Percentiles rank a stretch among this genome's conserved stretches.
phyloP scores from a whole-genome alignment of 30 jellyfish, hydroid and myxozoan genomes.

The Rhopilema esculentum region DNA sequence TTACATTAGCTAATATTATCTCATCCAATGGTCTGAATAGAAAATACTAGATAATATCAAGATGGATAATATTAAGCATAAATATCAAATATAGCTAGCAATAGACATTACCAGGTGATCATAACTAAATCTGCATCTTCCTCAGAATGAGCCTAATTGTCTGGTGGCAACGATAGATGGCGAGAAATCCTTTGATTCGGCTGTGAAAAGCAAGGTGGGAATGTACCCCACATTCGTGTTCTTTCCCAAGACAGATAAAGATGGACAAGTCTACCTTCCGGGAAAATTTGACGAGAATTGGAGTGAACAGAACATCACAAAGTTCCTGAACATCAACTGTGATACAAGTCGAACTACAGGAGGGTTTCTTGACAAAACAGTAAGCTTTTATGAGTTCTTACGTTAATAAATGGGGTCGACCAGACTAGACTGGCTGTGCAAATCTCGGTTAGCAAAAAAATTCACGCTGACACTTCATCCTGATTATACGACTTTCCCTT shows the following conservation, averaged over 20 bases:
- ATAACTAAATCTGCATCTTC: no score
- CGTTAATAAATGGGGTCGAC: no score
- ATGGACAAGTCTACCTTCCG: constrained; percentile 85
- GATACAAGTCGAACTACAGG: constrained; percentile 64
- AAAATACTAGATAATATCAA: no score
- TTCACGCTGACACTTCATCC: not conserved
- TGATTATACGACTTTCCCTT: no score
- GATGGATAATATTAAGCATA: not conserved
- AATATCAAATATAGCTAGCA: not conserved
- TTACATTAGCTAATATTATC: no score
- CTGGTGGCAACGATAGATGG: constrained; percentile 87
- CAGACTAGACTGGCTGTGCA: no score
- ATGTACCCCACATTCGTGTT: constrained; percentile 87
- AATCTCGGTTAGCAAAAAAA: not conserved
- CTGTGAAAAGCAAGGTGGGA: constrained; percentile 81
- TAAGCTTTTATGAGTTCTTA: constrained; percentile 53
- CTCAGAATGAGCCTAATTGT: constrained; percentile 88
- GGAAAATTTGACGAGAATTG: constrained; percentile 99
- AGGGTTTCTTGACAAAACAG: constrained; percentile 86
- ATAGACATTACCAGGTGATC: not conserved
- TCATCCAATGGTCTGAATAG: no score
- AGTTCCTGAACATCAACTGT: constrained; percentile 82
- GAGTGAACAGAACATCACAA: constrained; percentile 88
- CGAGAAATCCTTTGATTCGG: constrained; percentile 70
- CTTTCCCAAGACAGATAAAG: constrained; percentile 84